phyloP scores from a whole-genome alignment of 2,797 vertebrate species.

The Sebastes hubbsi region DNA sequence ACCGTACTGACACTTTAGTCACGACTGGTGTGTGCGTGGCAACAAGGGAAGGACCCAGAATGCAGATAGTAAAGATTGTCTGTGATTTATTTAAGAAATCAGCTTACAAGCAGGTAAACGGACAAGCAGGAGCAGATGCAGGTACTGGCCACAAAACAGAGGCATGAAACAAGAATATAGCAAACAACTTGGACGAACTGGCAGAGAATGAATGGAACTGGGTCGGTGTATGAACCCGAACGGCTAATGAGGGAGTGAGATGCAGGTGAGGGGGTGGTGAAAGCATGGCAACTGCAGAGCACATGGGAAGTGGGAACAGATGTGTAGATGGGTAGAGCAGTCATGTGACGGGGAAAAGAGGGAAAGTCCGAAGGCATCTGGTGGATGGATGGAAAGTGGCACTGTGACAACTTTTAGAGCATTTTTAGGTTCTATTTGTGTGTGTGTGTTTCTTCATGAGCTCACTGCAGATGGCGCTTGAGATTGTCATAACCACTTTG shows the following conservation, averaged over 20 bases:
- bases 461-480: neutral
- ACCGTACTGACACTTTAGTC: neutral
- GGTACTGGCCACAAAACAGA: neutral
- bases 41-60: neutral
- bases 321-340: neutral
- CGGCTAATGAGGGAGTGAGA: neutral
- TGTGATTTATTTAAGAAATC: neutral
- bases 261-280: neutral
- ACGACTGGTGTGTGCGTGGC: neutral
- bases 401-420: neutral
- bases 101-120: neutral
- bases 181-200: neutral
- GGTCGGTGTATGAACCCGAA: neutral
- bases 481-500: neutral
- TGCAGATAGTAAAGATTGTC: neutral
- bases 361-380: neutral
- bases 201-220: neutral
- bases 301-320: neutral
- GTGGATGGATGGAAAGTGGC: neutral
- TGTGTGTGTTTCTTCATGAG: neutral
- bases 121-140: neutral
- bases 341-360: neutral
- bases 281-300: neutral
- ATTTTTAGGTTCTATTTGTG: neutral
- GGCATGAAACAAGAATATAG: neutral